Evolutionary conservation across 2,113 vertebrate species (phyloP).

Genomic region (Axis porcinus): DNA sequence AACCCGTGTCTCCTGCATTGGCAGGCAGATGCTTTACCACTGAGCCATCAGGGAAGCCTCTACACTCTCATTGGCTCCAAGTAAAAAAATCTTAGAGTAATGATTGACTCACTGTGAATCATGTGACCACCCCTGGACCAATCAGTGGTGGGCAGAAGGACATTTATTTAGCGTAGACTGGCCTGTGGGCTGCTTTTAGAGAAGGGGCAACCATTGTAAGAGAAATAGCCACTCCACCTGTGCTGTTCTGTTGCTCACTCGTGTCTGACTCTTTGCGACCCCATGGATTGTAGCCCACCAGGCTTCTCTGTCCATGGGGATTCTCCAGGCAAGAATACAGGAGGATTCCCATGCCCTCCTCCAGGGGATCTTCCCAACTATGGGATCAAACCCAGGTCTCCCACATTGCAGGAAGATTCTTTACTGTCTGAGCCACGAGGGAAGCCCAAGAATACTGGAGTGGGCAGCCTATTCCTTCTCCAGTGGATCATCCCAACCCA

Average conservation of each 20-base stretch:
- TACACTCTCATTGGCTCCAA: not conserved
- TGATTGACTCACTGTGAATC: not conserved
- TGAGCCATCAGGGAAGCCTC: not conserved
- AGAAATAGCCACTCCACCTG: not conserved
- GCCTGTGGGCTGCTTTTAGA: not conserved
- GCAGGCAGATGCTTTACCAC: not conserved
- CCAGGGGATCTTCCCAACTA: not conserved
- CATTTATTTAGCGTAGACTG: not conserved
- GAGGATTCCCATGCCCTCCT: not conserved
- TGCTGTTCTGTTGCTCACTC: not conserved
- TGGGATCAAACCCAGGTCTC: not conserved
- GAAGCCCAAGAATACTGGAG: not conserved
- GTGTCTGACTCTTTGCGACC: accelerated
- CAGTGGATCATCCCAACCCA: not conserved
- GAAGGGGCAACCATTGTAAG: not conserved
- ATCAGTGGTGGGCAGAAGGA: not conserved
- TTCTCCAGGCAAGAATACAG: not conserved
- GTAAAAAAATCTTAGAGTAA: not conserved
- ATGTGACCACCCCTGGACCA: not conserved
- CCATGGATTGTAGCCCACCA: not conserved
- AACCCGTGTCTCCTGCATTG: not conserved
- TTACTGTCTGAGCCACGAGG: not conserved
- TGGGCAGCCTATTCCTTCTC: not conserved
- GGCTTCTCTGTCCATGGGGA: not conserved
- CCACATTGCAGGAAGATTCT: not conserved